phyloP scores from a whole-genome alignment of 2,113 vertebrate genomes.

The Sinocyclocheilus grahami region DNA sequence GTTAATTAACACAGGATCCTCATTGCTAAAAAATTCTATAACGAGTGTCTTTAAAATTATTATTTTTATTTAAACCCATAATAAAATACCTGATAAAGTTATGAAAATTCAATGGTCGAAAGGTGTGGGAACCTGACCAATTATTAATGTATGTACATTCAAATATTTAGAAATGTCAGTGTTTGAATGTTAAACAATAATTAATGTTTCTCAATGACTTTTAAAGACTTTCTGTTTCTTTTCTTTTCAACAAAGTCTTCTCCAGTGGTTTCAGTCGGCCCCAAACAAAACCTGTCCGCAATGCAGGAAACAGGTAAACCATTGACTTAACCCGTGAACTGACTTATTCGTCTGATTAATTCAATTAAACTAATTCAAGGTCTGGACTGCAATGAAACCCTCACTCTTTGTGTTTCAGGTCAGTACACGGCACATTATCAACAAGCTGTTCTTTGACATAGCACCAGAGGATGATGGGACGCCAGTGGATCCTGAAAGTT shows the following conservation, averaged over 20 bases:
- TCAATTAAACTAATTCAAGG: neutral
- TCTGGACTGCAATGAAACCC: neutral
- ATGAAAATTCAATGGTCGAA: neutral
- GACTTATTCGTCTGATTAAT: neutral
- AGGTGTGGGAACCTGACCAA: neutral
- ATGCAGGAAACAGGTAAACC: conserved; percentile 88
- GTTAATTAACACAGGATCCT: neutral
- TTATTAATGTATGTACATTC: neutral
- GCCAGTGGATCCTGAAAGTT: conserved; percentile 80
- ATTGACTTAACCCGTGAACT: neutral
- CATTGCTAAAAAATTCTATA: neutral
- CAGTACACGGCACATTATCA: conserved; percentile 88
- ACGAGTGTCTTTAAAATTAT: neutral
- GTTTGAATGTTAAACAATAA: neutral
- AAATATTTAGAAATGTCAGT: neutral
- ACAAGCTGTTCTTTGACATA: conserved; percentile 90
- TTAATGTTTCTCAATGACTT: neutral
- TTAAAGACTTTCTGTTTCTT: neutral
- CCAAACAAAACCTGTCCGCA: conserved; percentile 92
- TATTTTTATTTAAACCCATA: too few species aligned
- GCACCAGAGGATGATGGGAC: conserved; percentile 76
- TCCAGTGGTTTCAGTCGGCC: conserved; percentile 92
- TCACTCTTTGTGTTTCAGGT: conserved; percentile 74
- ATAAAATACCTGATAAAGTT: neutral
- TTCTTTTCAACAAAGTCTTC: conserved; percentile 73